Percentiles rank a stretch among this genome's conserved stretches.
Evolutionary conservation across 2,888 invertebrate species (phyloP).

Genomic region (Spicauda simplicius): DNA sequence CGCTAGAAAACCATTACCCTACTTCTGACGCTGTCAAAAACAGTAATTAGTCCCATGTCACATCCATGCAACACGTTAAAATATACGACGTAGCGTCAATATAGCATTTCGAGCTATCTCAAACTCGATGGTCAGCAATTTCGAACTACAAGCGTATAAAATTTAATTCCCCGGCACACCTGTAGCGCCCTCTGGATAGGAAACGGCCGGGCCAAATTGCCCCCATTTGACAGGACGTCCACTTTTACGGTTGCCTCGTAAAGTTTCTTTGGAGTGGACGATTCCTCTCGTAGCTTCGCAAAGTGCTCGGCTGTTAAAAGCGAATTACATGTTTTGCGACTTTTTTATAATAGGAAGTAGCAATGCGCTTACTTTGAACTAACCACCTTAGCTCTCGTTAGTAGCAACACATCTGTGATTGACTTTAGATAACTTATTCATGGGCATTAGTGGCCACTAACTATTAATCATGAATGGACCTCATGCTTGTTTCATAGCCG

Average conservation of each 20-base stretch:
- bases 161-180: slow-evolving; percentile 30
- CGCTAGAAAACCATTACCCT: too few relatives aligned
- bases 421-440: too few relatives aligned
- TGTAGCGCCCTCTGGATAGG: slow-evolving; percentile 19
- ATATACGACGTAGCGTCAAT: neutral
- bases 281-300: slow-evolving; percentile 23
- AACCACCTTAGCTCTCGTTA: too few relatives aligned
- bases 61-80: neutral
- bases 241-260: slow-evolving; percentile 30
- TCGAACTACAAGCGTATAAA: slow-evolving; percentile 8
- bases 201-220: slow-evolving; percentile 12
- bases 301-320: slow-evolving; percentile 7
- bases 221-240: slow-evolving; percentile 19
- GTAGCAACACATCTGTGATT: too few relatives aligned
- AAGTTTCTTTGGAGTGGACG: slow-evolving; percentile 32
- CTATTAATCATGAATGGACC: too few relatives aligned
- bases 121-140: neutral
- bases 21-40: too few relatives aligned
- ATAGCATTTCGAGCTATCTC: neutral
- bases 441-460: too few relatives aligned
- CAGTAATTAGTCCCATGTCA: too few relatives aligned
- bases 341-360: neutral
- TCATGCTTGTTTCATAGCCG: too few relatives aligned
- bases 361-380: too few relatives aligned
- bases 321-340: neutral